Evolutionary conservation across 2,797 vertebrate genomes (phyloP), one percentile per base, ranked within the genome.

Genomic region (Decapterus maruadsi): DNA sequence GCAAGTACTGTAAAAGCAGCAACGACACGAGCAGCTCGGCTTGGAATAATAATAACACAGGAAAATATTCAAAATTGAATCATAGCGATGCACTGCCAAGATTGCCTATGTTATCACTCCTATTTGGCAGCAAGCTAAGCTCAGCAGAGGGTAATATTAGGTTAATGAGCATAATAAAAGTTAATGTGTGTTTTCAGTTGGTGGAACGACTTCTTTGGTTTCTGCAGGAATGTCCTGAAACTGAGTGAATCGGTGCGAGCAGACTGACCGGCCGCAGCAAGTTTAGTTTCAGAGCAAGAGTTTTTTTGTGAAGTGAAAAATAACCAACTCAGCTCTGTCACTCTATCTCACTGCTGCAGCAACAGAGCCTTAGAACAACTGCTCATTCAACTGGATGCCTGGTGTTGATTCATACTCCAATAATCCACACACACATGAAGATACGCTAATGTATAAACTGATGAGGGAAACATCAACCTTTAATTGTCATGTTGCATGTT

Each of bases 361-460:
- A 46, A 55, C 53, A 31, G 69, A 73, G 12, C 46, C 72, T 45
- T 61, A 50, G 55, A 73, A 58, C 4, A 16, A 61, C 61, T 13
- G 61, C 60, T 12, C 22, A 40, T 67, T 67, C 62, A 42, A 59
- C 26, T 6, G 45, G 54, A 9, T 11, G 26, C 16, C 65, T 74
- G 69, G 74, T 63, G 16, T 60, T 74, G 38, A 13, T 64, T 55
- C 68, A 42, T 38, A 69, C n/a, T n/a, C n/a, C n/a, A n/a, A n/a
- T n/a, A n/a, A n/a, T n/a, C n/a, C n/a, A n/a, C n/a, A n/a, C n/a
- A n/a, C n/a, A n/a, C n/a, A n/a, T n/a, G n/a, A n/a, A n/a, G 11
- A 56, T 38, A 63, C 77, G 63, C 50, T 69, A 14, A 62, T 72
- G 55, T 46, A 29, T 75, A 26, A 38, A 48, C 1, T 6, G 64